These are phyloP conservation scores for Steinernema feltiae DNA, from an alignment of 1,140 invertebrate genomes.

Conservation along the genomic window DNA sequence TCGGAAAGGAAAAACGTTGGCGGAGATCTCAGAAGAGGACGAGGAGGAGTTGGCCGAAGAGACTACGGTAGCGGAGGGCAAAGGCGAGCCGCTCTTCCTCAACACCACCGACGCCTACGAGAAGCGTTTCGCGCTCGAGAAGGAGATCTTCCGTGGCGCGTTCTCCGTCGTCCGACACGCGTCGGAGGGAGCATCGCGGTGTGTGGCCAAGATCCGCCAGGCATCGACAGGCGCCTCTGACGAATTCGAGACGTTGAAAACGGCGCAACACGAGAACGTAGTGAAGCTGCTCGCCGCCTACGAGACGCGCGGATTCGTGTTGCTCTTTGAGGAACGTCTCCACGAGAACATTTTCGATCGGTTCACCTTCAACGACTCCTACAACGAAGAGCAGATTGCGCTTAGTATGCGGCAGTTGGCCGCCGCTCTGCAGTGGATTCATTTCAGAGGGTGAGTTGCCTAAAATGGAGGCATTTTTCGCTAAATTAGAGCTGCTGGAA, in stretches of 20 bases:
- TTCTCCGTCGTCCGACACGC: slow-evolving; percentile 52
- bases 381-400: slow-evolving; percentile 56
- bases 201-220: slow-evolving; percentile 31
- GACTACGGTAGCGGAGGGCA: slow-evolving; percentile 19
- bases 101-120: slow-evolving; percentile 7
- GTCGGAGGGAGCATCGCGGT: slow-evolving; percentile 31
- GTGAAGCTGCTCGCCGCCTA: slow-evolving; percentile 50
- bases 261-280: slow-evolving; percentile 55
- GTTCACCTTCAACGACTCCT: slow-evolving; percentile 48
- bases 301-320: slow-evolving; percentile 39
- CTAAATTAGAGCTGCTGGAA: too few species aligned
- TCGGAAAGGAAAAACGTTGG: slow-evolving; percentile 24
- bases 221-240: slow-evolving; percentile 1
- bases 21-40: slow-evolving; percentile 52
- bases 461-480: too few species aligned
- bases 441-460: slow-evolving; percentile 50
- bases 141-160: slow-evolving; percentile 30
- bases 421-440: slow-evolving; percentile 52
- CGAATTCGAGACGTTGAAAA: slow-evolving; percentile 47
- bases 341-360: slow-evolving; percentile 57
- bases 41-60: slow-evolving; percentile 43
- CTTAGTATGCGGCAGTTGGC: slow-evolving; percentile 54
- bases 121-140: background rate
- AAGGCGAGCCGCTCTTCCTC: slow-evolving; percentile 19
- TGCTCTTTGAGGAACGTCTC: slow-evolving; percentile 51